A percentile compares a stretch with the other conserved stretches of the same genome.
Conservation (phyloP, 2,888 invertebrate species). For the Chorisops tibialis region DNA sequence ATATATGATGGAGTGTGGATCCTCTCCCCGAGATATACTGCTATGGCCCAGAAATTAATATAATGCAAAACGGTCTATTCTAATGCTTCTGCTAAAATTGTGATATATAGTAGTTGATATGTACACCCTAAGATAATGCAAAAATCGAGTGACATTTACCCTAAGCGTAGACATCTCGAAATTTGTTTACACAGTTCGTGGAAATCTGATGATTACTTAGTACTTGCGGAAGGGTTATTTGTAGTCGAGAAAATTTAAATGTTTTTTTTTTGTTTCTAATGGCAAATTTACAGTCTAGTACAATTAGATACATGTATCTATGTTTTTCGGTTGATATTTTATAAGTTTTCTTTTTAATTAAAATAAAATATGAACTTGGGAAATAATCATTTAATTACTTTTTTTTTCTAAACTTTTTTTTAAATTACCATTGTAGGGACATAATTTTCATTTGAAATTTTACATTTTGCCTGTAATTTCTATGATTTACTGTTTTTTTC, state of each 20-base stretch:
- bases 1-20: slow-evolving; percentile 1
- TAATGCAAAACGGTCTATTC: slow-evolving; percentile 22
- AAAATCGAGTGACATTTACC: slow-evolving; percentile 19
- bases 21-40: neutral
- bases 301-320: no score
- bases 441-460: no score
- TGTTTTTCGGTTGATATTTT: no score
- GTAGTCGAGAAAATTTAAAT: neutral
- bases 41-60: slow-evolving; percentile 20
- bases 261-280: no score
- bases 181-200: slow-evolving; percentile 24
- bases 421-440: no score
- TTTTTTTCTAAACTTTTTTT: no score
- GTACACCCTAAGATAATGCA: slow-evolving; percentile 22
- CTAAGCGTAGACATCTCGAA: slow-evolving; percentile 18
- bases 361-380: no score
- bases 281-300: neutral
- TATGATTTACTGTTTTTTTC: no score
- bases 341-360: no score
- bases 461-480: no score
- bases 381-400: no score
- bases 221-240: neutral
- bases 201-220: slow-evolving; percentile 6
- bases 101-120: neutral
- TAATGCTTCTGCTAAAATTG: slow-evolving; percentile 12